Base-by-base conservation (phyloP, 2,888 invertebrate genomes). In the Drosophila mimica region DNA sequence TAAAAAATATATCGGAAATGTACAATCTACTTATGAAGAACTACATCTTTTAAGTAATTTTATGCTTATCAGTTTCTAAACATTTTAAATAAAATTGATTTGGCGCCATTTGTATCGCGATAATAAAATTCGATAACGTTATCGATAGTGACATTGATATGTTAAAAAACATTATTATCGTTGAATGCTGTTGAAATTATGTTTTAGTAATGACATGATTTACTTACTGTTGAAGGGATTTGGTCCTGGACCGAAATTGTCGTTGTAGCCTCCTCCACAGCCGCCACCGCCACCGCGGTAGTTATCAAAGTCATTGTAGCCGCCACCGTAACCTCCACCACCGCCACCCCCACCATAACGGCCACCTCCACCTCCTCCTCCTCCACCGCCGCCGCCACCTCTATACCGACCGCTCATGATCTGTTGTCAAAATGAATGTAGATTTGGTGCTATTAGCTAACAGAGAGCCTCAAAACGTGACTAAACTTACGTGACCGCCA, bases 391-490 rank as follows among this genome's bases (percentile, higher is more conserved):
- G 25, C 79, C 79, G 31, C 80, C 76, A 28, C 89, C 87, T 33
- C 92, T 91, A 74, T 91, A 90, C 36, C 91, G 83, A 58, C 89
- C 88, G 62, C 90, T 88, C 91, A 92, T 91, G 74, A 81, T 79
- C 91, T 92, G 66, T 51, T 51, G 25, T 9, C 8, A 52, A 51
- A 46, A 56, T 34, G 4, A 65, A n/a, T 43, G 3, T 7, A 36
- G 31, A 49, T 57, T 64, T 33, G 11, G 33, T 40, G 25, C 34
- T 46, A 46, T 48, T 31, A 54, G 68, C 25, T 17, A 53, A 20
- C 34, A 7, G 9, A 40, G 52, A 38, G 46, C 38, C 3, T 20
- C 34, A 60, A 65, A 34, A 58, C 56, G 51, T 56, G 53, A 34
- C 25, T 20, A 52, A 62, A 91, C 92, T 91, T 91, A 91, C 91